Conservation (phyloP, 64 coral and sea anemone species). For the Acropora tenuis region DNA sequence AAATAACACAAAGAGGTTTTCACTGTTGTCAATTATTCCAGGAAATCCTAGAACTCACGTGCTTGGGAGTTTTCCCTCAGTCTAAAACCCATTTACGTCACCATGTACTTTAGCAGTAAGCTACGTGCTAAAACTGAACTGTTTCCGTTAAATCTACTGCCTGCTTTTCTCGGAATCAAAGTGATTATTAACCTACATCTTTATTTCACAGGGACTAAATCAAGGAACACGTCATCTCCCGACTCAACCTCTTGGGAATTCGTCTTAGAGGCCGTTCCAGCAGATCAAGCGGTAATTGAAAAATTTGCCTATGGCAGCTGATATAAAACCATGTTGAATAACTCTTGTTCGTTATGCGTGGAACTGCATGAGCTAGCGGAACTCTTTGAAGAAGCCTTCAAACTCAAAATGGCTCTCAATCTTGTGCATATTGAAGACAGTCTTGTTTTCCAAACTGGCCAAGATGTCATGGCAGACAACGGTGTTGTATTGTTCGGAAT, state of each 20-base stretch:
- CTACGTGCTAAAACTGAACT: background rate
- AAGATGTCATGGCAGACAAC: constrained; percentile 51
- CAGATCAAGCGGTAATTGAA: background rate
- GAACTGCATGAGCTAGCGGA: background rate
- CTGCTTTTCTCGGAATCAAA: background rate
- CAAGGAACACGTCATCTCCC: background rate
- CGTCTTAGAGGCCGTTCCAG: constrained; percentile 19
- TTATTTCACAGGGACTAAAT: background rate
- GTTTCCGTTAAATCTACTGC: background rate
- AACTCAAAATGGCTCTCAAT: constrained; percentile 23
- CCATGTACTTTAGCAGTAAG: background rate
- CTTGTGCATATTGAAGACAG: constrained; percentile 17
- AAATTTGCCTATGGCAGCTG: background rate
- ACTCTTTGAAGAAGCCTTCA: background rate
- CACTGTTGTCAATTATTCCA: background rate
- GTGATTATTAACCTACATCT: background rate
- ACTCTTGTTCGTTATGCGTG: background rate
- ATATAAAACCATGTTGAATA: background rate
- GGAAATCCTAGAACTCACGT: background rate
- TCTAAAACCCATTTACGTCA: background rate
- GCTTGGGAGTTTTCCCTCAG: background rate
- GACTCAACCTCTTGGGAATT: background rate
- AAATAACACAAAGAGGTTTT: background rate
- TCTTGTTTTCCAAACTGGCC: constrained; percentile 47
- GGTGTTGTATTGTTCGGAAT: constrained; percentile 76